Base-by-base conservation (phyloP, 2,888 invertebrate genomes). In the Cephus rjabovi region DNA sequence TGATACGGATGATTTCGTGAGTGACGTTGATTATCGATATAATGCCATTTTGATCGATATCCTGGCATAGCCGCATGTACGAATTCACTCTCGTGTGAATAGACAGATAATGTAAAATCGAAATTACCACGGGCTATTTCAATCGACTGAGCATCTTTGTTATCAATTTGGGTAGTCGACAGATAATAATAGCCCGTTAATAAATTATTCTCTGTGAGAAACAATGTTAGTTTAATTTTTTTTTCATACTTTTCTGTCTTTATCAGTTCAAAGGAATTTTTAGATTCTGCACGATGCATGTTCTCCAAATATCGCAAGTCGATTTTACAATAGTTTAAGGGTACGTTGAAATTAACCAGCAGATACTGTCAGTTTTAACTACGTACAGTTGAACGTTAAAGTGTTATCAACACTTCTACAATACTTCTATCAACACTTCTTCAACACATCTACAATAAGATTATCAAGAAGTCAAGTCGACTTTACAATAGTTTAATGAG, bases 91-190 rank as follows among this genome's bases (percentile, higher is more conserved):
- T 35, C 69, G 76, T 34, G 81, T 82, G 83, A 83, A 82, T 75
- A 80, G 80, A 76, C 78, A 84, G 84, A 84, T 84, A 83, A 78
- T 34, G 15, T 56, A 9, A 23, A 23, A 23, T 23, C 23, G 23
- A 56, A 56, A 56, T 9, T 23, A 23, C 9, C 56, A 9, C 11
- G 56, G 9, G 23, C 56, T 15, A 56, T 56, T 56, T 23, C 56
- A 23, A 56, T 56, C 2, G 56, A 56, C 23, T 9, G 56, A 56
- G 23, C 23, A 56, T 56, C 23, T 23, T 23, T 56, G 23, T 23
- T 56, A 56, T 56, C 56, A 56, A 56, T 9, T 9, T 15, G 4
- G 6, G 6, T 56, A 56, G 9, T 23, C 56, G 2, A 56, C 0
- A 23, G 56, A 23, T 23, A 23, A 23, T 23, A 56, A 56, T 56